phyloP scores from a whole-genome alignment of 1,140 invertebrate species.

The Drosophila nikananu region DNA sequence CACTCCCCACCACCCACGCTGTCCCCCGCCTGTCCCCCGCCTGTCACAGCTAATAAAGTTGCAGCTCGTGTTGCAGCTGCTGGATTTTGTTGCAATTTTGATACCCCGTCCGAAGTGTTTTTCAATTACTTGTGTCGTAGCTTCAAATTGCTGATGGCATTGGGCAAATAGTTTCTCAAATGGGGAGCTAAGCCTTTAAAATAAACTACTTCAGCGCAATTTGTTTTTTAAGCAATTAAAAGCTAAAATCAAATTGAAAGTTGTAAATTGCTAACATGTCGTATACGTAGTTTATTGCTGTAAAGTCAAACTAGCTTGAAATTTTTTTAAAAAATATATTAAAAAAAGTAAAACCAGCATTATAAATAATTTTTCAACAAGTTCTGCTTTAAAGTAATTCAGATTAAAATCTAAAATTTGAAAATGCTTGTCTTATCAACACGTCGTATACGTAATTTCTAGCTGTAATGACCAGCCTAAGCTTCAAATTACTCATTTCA shows the following conservation, averaged over 20 bases:
- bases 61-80: constrained; percentile 37
- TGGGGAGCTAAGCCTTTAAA: not conserved
- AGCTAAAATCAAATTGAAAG: no score
- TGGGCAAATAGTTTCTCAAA: not conserved
- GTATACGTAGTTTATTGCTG: not conserved
- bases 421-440: not conserved
- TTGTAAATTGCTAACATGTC: no score
- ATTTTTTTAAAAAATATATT: not conserved
- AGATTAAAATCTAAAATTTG: not conserved
- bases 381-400: not conserved
- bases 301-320: fast-evolving
- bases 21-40: not conserved
- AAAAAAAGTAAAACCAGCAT: not conserved
- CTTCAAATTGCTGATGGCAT: constrained; percentile 2
- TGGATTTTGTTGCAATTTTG: constrained; percentile 48
- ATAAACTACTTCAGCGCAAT: not conserved
- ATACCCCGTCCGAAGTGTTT: constrained; percentile 16
- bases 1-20: no score
- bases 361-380: not conserved
- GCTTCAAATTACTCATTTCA: not conserved
- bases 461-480: not conserved
- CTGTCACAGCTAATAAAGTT: constrained; percentile 48
- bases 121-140: constrained; percentile 9
- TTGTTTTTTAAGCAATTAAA: not conserved
- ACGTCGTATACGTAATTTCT: not conserved